These are phyloP conservation scores for Pangasius macronema DNA, from an alignment of 2,797 vertebrate species.

Conservation along the genomic window DNA sequence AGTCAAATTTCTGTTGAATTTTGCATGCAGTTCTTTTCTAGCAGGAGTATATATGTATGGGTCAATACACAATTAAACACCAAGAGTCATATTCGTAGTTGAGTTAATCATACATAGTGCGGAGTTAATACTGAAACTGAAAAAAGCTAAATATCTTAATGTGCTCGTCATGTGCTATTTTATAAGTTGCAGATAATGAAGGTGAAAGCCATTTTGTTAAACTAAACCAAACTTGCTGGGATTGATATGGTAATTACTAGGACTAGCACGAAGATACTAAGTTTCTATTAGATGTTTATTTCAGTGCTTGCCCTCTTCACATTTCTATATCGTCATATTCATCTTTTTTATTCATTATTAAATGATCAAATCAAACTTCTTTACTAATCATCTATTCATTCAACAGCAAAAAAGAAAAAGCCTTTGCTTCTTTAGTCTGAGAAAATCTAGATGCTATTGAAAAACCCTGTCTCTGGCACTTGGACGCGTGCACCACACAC, in stretches of 20 bases:
- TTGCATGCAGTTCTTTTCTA: not conserved
- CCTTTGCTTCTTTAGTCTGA: not conserved
- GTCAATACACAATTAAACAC: not conserved
- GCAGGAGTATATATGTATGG: not conserved
- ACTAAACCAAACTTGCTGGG: not conserved
- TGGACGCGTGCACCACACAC: not conserved
- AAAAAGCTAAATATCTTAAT: not conserved
- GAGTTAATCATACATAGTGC: not conserved
- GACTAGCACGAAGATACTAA: not conserved
- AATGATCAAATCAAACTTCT: not conserved
- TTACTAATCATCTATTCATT: not conserved
- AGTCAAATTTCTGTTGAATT: constrained; percentile 2
- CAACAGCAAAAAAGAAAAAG: not conserved
- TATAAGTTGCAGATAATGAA: not conserved
- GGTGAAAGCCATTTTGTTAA: not conserved
- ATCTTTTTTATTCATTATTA: not conserved
- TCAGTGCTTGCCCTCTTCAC: not conserved
- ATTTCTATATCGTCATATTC: not conserved
- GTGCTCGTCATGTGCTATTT: not conserved
- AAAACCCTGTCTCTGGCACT: not conserved
- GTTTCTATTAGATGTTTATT: not conserved
- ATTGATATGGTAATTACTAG: not conserved
- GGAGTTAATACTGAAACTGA: not conserved
- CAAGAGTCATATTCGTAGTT: not conserved
- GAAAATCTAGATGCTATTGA: not conserved